Conservation (phyloP, 2,113 vertebrate species). For the Bettongia penicillata region DNA sequence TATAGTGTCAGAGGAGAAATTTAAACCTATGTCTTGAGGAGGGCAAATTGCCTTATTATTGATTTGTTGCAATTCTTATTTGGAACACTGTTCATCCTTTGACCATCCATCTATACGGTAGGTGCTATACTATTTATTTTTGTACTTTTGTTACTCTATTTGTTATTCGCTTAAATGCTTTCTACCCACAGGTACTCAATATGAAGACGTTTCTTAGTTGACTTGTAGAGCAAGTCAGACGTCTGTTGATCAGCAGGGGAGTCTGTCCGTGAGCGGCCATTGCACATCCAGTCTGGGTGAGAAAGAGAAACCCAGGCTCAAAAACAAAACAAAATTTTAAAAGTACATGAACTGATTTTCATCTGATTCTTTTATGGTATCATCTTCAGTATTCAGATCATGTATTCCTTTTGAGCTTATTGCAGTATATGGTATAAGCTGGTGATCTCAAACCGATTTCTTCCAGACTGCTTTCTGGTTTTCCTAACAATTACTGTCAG, state of each 20-base stretch:
- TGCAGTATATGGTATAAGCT: background rate
- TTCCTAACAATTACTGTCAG: background rate
- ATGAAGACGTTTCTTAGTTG: background rate
- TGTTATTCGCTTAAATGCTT: background rate
- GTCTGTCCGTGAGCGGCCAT: background rate
- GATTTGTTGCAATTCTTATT: background rate
- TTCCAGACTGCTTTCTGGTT: background rate
- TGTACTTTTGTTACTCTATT: background rate
- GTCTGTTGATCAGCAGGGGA: background rate
- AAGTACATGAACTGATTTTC: background rate
- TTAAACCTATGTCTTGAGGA: background rate
- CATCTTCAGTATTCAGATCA: no score
- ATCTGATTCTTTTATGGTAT: background rate
- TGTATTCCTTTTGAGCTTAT: background rate
- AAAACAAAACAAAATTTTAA: background rate
- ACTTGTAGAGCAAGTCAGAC: background rate
- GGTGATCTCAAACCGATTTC: background rate
- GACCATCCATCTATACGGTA: no score
- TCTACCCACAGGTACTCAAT: background rate
- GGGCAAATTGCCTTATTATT: background rate
- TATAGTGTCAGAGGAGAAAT: background rate
- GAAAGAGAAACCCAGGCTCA: background rate
- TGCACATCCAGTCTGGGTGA: background rate
- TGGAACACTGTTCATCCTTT: background rate
- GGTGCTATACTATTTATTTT: background rate